Conservation (phyloP, 1,140 invertebrate species). For the Diorhabda carinulata region DNA sequence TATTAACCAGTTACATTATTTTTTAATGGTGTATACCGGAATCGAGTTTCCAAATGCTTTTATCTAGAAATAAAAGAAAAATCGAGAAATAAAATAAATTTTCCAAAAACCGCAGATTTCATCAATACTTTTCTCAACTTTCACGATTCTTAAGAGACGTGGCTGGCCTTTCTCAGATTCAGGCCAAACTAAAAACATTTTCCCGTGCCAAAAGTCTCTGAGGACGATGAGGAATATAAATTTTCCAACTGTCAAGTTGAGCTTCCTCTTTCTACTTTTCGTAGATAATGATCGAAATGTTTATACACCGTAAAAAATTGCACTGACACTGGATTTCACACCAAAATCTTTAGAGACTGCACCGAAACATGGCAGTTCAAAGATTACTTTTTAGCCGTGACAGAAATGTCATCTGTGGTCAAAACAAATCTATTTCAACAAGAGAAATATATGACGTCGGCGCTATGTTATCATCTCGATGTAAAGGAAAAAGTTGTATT, state of each 20-base stretch:
- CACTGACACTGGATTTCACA: neutral
- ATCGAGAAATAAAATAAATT: conserved; percentile 3
- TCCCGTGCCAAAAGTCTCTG: neutral
- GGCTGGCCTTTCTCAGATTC: neutral
- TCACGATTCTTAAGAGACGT: neutral
- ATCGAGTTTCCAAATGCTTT: too few relatives aligned
- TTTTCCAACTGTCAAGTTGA: conserved; percentile 1
- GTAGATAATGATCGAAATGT: neutral
- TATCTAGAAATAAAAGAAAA: neutral
- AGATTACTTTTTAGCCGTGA: too few relatives aligned
- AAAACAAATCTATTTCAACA: too few relatives aligned
- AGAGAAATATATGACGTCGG: too few relatives aligned
- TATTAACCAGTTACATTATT: too few relatives aligned
- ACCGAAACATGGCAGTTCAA: too few relatives aligned
- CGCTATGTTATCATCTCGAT: too few relatives aligned
- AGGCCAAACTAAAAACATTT: conserved; percentile 2
- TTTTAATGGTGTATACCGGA: too few relatives aligned
- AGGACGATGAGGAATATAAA: conserved; percentile 2
- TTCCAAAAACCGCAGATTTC: neutral
- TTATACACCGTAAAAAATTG: neutral
- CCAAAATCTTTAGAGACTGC: too few relatives aligned
- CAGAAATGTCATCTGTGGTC: too few relatives aligned
- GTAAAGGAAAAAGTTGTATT: too few relatives aligned
- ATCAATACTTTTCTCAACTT: neutral
- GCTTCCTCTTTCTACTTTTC: neutral